These are phyloP conservation scores for Macrotrachela quadricornifera DNA, from an alignment of 1,140 invertebrate genomes.

Conservation along the genomic window DNA sequence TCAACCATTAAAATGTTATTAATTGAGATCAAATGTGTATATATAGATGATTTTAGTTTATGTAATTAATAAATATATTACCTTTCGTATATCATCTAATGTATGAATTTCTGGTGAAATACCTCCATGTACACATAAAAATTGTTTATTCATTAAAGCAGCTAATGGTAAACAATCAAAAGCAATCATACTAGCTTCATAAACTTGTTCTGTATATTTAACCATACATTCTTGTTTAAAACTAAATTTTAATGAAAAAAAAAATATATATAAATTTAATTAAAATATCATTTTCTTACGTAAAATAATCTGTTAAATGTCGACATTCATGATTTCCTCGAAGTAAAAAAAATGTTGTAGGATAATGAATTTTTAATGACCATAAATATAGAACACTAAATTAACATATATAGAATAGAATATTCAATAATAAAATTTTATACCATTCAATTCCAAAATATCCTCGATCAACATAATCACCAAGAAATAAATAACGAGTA, in stretches of 20 bases:
- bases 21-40: too few species aligned
- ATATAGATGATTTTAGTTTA: too few species aligned
- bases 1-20: not conserved
- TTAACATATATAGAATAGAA: conserved; percentile 30
- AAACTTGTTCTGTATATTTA: conserved; percentile 97
- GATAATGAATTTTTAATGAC: not conserved
- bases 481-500: conserved; percentile 99
- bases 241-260: conserved; percentile 22
- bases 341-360: not conserved
- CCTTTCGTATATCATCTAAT: conserved; percentile 78
- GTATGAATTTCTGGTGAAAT: conserved; percentile 80
- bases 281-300: conserved; percentile 58
- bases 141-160: conserved; percentile 78
- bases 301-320: conserved; percentile 99
- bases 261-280: too few species aligned
- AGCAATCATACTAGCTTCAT: conserved; percentile 99
- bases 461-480: conserved; percentile 95
- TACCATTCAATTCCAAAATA: conserved; percentile 71
- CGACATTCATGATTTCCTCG: conserved; percentile 28
- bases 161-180: conserved; percentile 97
- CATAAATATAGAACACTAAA: conserved; percentile 49
- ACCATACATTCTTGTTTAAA: conserved; percentile 99
- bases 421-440: conserved; percentile 26
- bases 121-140: conserved; percentile 97
- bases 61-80: not conserved